Evolutionary conservation across 2,113 vertebrate species (phyloP), one percentile per base, ranked within the genome.

Genomic region (Litocranius walleri): DNA sequence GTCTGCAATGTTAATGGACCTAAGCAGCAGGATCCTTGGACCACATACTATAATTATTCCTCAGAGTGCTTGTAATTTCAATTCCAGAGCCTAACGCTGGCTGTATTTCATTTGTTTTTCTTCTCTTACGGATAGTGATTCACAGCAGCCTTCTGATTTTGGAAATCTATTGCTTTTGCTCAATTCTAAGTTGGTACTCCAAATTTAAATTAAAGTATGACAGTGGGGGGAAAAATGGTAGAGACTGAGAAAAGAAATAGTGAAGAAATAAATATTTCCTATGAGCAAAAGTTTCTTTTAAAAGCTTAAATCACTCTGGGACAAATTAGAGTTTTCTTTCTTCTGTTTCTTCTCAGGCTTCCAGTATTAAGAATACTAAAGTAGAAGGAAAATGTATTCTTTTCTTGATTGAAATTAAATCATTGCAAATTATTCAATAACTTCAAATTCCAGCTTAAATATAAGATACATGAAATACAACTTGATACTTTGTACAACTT

Each of bases 61-160:
- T 96, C 48, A 93, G 74, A 93, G 97, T 97, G 90, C 95, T 97
- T 92, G 81, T 96, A 93, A 97, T 98, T 98, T 97, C 80, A 88
- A 71, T 95, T 96, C 97, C 40, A 77, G 62, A 80, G 88, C 77
- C 91, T 92, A 94, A 95, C 16, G 40, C 81, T 90, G 81, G 11
- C 81, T 95, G 64, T 90, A 90, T 90, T 96, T 98, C 91, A 95
- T 98, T 97, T 98, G 93, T 94, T 91, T 98, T 97, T 90, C 91
- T 95, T 94, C 88, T 96, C 29, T 90, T 93, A 82, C 48, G 74
- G 83, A 97, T 90, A 95, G 52, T 95, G 91, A 95, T 94, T 98
- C 91, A 78, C 87, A 97, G 94, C 92, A 95, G 94, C 84, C 29
- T 84, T 91, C 96, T 95, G 90, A 98, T 92, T 97, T 94, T 67